Percentiles rank a stretch among this genome's conserved stretches.
Evolutionary conservation across 2,113 vertebrate species (phyloP).

Genomic region (Protomyctophum bolini): DNA sequence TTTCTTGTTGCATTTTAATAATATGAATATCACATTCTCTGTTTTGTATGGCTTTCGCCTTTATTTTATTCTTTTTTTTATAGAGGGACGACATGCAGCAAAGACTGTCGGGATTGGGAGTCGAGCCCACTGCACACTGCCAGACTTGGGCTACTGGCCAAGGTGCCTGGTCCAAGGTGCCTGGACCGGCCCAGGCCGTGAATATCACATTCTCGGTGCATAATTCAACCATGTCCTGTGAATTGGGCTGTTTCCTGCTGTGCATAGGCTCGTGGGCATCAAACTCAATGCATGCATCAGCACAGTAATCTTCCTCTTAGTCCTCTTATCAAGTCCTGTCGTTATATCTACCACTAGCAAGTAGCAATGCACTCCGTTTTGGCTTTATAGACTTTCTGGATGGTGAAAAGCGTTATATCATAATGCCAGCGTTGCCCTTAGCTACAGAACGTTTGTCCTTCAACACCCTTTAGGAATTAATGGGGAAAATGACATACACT

Average conservation of each 20-base stretch:
- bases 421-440: neutral
- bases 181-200: too few relatives aligned
- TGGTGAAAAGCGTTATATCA: neutral
- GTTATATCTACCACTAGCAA: constrained; percentile 21
- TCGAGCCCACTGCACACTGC: too few relatives aligned
- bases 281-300: constrained; percentile 15
- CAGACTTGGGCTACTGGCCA: too few relatives aligned
- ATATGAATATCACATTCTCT: constrained; percentile 11
- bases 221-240: constrained; percentile 39
- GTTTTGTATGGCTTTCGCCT: neutral
- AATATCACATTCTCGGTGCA: neutral
- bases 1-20: constrained; percentile 41
- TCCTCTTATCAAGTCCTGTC: constrained; percentile 37
- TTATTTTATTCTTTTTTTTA: too few relatives aligned
- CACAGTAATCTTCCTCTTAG: constrained; percentile 49
- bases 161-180: too few relatives aligned
- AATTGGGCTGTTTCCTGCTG: constrained; percentile 35
- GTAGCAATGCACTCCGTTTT: constrained; percentile 20
- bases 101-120: too few relatives aligned
- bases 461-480: constrained; percentile 1
- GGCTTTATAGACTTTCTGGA: constrained; percentile 9
- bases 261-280: constrained; percentile 10
- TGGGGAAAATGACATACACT: neutral
- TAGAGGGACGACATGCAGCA: too few relatives aligned
- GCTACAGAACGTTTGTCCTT: neutral